phyloP scores from a whole-genome alignment of 2,113 vertebrate genomes.

The Trematomus loennbergii region DNA sequence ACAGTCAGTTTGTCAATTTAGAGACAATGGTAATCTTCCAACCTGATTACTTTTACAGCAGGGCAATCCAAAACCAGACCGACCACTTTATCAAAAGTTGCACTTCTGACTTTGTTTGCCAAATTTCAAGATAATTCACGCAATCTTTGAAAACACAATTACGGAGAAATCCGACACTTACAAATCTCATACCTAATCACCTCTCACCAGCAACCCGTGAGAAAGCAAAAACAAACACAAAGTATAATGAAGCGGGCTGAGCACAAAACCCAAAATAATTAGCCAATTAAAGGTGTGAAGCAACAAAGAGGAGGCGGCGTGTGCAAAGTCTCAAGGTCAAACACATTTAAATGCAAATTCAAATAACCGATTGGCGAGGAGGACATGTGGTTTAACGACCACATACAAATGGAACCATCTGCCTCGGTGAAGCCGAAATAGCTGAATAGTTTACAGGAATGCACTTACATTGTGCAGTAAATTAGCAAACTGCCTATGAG shows the following conservation, averaged over 20 bases:
- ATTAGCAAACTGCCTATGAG: slow-evolving; percentile 59
- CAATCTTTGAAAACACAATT: slow-evolving; percentile 62
- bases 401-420: slow-evolving; percentile 81
- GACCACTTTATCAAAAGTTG: background rate
- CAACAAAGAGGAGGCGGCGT: slow-evolving; percentile 72
- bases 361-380: slow-evolving; percentile 73
- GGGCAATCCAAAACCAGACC: background rate
- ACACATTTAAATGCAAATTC: slow-evolving; percentile 84
- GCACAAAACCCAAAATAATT: slow-evolving; percentile 81
- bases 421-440: slow-evolving; percentile 47
- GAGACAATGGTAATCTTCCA: slow-evolving; percentile 24
- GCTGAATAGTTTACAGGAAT: slow-evolving; percentile 50
- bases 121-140: slow-evolving; percentile 34
- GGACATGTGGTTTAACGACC: slow-evolving; percentile 76
- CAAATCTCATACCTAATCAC: slow-evolving; percentile 79
- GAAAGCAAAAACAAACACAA: slow-evolving; percentile 68
- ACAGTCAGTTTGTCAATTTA: slow-evolving; percentile 31
- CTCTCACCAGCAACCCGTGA: slow-evolving; percentile 63
- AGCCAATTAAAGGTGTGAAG: slow-evolving; percentile 84
- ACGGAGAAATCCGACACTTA: slow-evolving; percentile 66
- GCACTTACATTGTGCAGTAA: slow-evolving; percentile 57
- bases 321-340: slow-evolving; percentile 80
- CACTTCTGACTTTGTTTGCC: slow-evolving; percentile 11
- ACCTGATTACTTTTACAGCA: slow-evolving; percentile 1
- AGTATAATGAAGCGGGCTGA: slow-evolving; percentile 73